phyloP scores from a whole-genome alignment of 1,140 invertebrate genomes.

The Camponotus vicinus region DNA sequence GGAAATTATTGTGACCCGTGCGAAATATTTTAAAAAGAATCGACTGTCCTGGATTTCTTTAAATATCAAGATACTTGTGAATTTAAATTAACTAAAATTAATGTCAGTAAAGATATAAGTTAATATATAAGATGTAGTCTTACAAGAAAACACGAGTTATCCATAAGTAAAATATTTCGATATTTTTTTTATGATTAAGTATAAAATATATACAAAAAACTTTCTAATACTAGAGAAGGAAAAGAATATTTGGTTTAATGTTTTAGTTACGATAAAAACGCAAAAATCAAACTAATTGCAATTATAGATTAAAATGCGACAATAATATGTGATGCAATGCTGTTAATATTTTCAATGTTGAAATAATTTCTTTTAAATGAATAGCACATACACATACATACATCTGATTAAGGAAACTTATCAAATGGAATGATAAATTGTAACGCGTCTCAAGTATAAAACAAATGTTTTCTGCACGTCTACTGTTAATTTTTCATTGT shows the following conservation, averaged over 20 bases:
- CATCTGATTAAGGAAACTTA: slow-evolving; percentile 42
- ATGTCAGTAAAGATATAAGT: neutral
- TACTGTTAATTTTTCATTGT: slow-evolving; percentile 60
- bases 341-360: slow-evolving; percentile 24
- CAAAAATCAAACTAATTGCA: neutral
- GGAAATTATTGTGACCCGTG: slow-evolving; percentile 29
- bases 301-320: neutral
- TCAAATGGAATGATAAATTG: slow-evolving; percentile 41
- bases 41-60: neutral
- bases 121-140: neutral
- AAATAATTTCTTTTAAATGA: neutral
- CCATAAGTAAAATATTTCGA: neutral
- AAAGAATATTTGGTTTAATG: neutral
- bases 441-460: slow-evolving; percentile 26
- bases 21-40: neutral
- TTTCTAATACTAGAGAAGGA: neutral
- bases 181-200: neutral
- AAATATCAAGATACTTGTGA: neutral
- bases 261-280: neutral
- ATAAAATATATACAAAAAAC: neutral
- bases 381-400: neutral
- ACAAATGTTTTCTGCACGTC: neutral
- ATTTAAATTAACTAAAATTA: neutral
- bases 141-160: too few relatives aligned
- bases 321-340: neutral